Percentiles rank a stretch among this genome's conserved stretches.
Conservation (phyloP, 2,888 invertebrate species). For the Acanthoscelides obtectus region DNA sequence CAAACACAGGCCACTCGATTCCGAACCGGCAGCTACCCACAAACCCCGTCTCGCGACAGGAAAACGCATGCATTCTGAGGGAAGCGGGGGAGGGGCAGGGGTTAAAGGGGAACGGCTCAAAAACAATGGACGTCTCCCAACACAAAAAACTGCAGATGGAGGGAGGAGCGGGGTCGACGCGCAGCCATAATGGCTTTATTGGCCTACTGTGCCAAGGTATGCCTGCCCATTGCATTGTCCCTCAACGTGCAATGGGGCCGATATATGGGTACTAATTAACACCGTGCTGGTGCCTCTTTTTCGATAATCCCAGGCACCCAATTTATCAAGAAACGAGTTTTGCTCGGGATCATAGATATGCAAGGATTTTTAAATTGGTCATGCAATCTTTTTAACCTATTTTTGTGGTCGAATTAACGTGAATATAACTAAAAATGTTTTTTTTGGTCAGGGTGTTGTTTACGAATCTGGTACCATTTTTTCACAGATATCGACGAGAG, state of each 20-base stretch:
- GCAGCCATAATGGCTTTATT: background rate
- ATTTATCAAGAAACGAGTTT: too few relatives aligned
- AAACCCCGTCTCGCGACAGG: background rate
- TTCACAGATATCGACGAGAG: too few relatives aligned
- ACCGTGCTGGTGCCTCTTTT: background rate
- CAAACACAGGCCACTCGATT: background rate
- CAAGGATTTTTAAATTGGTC: too few relatives aligned
- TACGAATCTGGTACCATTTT: too few relatives aligned
- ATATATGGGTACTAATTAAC: background rate
- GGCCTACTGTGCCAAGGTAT: background rate
- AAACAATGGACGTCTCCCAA: background rate
- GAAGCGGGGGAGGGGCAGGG: background rate
- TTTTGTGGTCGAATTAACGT: too few relatives aligned
- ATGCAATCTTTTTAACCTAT: too few relatives aligned
- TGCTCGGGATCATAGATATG: too few relatives aligned
- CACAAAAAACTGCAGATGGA: background rate
- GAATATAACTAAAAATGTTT: too few relatives aligned
- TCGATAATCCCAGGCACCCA: too few relatives aligned
- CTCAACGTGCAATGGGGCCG: background rate
- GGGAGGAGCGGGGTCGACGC: background rate
- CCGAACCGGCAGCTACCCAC: background rate
- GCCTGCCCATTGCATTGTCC: background rate
- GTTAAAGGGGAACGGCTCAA: background rate
- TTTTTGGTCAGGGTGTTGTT: too few relatives aligned
- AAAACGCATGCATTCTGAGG: background rate